These are phyloP conservation scores for Volucella bombylans DNA, from an alignment of 2,888 invertebrate species.

Conservation along the genomic window DNA sequence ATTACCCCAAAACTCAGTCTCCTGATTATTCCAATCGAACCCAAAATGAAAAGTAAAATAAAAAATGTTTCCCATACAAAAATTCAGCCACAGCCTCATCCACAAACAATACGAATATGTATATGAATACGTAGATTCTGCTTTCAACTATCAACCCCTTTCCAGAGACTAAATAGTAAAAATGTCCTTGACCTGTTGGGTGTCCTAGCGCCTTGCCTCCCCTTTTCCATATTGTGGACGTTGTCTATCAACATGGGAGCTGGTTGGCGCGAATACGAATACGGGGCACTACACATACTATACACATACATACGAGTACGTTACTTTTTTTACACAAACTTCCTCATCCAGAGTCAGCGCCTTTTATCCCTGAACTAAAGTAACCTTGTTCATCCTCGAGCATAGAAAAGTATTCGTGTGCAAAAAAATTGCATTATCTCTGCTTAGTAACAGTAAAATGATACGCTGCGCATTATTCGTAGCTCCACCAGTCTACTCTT, in stretches of 20 bases:
- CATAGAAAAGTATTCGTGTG: slow-evolving; percentile 22
- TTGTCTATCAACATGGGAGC: slow-evolving; percentile 64
- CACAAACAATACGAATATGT: slow-evolving; percentile 17
- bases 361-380: slow-evolving; percentile 70
- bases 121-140: not conserved
- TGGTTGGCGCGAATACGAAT: slow-evolving; percentile 28
- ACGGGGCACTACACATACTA: not conserved
- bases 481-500: not conserved
- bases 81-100: not conserved
- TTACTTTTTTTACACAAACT: slow-evolving; percentile 22
- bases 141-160: slow-evolving; percentile 30
- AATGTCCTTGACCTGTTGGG: slow-evolving; percentile 72
- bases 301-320: too few relatives aligned
- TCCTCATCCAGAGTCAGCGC: slow-evolving; percentile 55
- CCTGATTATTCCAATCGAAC: not conserved
- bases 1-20: too few relatives aligned
- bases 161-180: slow-evolving; percentile 70
- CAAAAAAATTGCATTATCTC: slow-evolving; percentile 43
- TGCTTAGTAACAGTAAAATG: slow-evolving; percentile 66
- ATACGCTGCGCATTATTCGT: slow-evolving; percentile 32
- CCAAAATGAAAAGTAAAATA: not conserved
- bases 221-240: slow-evolving; percentile 46
- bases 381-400: slow-evolving; percentile 62
- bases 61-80: slow-evolving; percentile 3
- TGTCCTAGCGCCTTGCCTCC: slow-evolving; percentile 34